These are phyloP conservation scores for Cremastinae sp. DNA, from an alignment of 2,888 invertebrate species.

Conservation along the genomic window DNA sequence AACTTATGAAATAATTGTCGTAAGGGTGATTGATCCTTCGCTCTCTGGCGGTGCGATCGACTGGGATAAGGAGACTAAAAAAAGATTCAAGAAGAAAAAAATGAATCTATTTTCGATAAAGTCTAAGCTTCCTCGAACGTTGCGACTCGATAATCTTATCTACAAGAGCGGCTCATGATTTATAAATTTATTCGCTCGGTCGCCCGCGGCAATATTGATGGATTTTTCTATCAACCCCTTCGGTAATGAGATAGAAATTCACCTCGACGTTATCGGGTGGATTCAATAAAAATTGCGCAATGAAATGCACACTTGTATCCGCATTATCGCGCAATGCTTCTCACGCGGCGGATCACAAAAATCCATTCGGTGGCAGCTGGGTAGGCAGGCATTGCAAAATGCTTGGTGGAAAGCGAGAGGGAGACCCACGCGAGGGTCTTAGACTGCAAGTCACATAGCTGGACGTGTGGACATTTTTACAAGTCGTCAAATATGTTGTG, in stretches of 20 bases:
- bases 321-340: conserved; percentile 50
- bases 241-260: conserved; percentile 18
- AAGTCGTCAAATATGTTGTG: background rate
- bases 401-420: conserved; percentile 6
- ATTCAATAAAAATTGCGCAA: conserved; percentile 1
- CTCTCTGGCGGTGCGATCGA: background rate
- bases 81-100: background rate
- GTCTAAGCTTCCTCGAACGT: too few relatives aligned
- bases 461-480: conserved; percentile 9
- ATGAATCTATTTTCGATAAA: background rate
- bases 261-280: conserved; percentile 37
- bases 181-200: conserved; percentile 13
- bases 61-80: background rate
- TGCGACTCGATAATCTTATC: conserved; percentile 17
- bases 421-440: conserved; percentile 52
- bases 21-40: background rate
- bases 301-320: conserved; percentile 8
- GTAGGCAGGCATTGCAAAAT: conserved; percentile 60
- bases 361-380: conserved; percentile 41
- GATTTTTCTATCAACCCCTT: conserved; percentile 43
- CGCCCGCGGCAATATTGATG: conserved; percentile 5
- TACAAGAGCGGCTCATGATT: conserved; percentile 1
- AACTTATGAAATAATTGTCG: background rate
- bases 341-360: conserved; percentile 51
- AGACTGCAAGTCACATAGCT: conserved; percentile 8